Percentiles rank a stretch among this genome's conserved stretches.
Conservation (phyloP, 2,113 vertebrate genomes). For the Petroica traversi region DNA sequence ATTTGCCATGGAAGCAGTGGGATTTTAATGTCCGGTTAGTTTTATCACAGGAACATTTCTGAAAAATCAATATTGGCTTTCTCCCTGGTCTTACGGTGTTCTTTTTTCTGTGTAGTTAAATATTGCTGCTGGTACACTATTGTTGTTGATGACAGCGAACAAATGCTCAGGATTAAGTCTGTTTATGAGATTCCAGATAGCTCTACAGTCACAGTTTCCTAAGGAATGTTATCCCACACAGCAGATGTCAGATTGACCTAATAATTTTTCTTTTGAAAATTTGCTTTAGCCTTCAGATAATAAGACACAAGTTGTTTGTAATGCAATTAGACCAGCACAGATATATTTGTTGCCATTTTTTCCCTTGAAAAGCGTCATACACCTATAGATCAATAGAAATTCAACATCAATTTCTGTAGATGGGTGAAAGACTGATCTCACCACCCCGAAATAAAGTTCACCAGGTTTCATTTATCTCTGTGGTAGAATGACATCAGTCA, state of each 20-base stretch:
- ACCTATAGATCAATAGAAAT: not conserved
- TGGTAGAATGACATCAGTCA: not conserved
- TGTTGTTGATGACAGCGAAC: not conserved
- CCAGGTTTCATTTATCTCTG: not conserved
- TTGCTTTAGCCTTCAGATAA: not conserved
- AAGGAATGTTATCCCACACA: not conserved
- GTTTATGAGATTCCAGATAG: not conserved
- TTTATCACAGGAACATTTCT: not conserved
- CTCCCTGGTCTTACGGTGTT: not conserved
- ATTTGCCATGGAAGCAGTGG: not conserved
- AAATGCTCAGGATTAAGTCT: not conserved
- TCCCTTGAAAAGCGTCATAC: not conserved
- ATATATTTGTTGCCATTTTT: not conserved
- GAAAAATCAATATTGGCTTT: not conserved
- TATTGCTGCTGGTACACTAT: not conserved
- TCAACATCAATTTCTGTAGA: not conserved
- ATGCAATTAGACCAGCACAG: not conserved
- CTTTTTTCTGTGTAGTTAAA: not conserved
- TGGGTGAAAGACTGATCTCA: not conserved
- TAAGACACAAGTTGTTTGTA: not conserved
- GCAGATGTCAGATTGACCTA: slow-evolving; percentile 9
- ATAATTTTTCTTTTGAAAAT: not conserved
- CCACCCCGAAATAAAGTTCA: not conserved
- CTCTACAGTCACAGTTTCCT: not conserved
- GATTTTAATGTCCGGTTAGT: not conserved